Conservation (phyloP, 2,888 invertebrate genomes). For the Aspidapion aeneum region DNA sequence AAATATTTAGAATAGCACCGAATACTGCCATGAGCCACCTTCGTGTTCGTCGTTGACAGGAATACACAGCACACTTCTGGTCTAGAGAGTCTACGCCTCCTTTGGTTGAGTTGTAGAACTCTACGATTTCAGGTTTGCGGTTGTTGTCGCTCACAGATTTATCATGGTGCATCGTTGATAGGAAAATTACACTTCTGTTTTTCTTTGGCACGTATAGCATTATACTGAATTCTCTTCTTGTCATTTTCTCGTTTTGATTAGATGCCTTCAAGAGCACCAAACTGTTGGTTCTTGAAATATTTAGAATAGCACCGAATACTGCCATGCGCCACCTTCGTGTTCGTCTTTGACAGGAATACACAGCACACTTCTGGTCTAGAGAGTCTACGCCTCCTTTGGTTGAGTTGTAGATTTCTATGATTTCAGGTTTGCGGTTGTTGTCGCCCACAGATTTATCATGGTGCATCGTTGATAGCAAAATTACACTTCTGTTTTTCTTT, state of each 20-base stretch:
- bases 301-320: slow-evolving; percentile 16
- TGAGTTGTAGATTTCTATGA: slow-evolving; percentile 29
- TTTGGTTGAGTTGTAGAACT: slow-evolving; percentile 31
- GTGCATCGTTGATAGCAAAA: slow-evolving; percentile 32
- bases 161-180: slow-evolving; percentile 30
- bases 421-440: slow-evolving; percentile 27
- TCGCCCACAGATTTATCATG: slow-evolving; percentile 21
- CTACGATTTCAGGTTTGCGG: slow-evolving; percentile 29
- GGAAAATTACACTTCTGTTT: slow-evolving; percentile 27
- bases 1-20: slow-evolving; percentile 7
- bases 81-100: slow-evolving; percentile 2
- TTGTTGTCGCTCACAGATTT: slow-evolving; percentile 20
- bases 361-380: slow-evolving; percentile 31
- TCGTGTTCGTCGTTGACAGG: slow-evolving; percentile 26
- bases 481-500: slow-evolving; percentile 28
- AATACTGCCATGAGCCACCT: slow-evolving; percentile 31
- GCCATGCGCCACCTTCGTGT: slow-evolving; percentile 32
- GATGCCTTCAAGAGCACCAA: not conserved
- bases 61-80: slow-evolving; percentile 27
- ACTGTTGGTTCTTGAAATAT: slow-evolving; percentile 1
- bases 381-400: slow-evolving; percentile 31
- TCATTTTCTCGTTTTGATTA: not conserved
- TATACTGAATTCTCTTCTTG: not conserved
- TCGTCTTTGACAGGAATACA: slow-evolving; percentile 26
- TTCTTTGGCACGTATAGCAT: slow-evolving; percentile 24